A percentile compares a stretch with the other conserved stretches of the same genome.
Evolutionary conservation across 2,113 vertebrate species (phyloP).

Genomic region (Bathybates hornii): DNA sequence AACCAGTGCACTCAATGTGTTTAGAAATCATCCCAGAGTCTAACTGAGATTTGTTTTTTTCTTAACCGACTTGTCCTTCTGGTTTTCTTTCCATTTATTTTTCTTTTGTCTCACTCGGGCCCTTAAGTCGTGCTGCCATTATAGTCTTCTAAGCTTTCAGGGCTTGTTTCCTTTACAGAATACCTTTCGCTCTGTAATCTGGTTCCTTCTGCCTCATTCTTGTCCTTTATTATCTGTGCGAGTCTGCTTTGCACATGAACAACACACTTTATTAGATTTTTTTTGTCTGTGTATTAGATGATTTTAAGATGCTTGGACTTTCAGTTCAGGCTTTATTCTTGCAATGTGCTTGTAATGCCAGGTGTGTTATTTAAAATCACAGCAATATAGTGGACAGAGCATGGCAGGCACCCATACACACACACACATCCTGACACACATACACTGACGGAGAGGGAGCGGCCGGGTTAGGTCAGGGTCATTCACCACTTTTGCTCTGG

Average conservation of each 20-base stretch:
- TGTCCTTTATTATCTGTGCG: neutral
- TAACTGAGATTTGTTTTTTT: neutral
- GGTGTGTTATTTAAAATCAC: neutral
- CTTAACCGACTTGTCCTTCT: conserved; percentile 40
- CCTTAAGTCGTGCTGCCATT: conserved; percentile 25
- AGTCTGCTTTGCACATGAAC: neutral
- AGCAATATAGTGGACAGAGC: neutral
- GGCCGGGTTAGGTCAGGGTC: conserved; percentile 45
- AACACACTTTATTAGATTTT: neutral
- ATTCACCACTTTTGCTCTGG: conserved; percentile 38
- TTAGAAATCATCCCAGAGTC: neutral
- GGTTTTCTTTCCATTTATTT: conserved; percentile 28
- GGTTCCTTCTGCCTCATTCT: neutral
- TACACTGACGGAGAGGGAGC: neutral
- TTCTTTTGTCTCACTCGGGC: neutral
- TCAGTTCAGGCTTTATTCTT: neutral
- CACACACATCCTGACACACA: neutral
- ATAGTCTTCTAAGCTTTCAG: conserved; percentile 9
- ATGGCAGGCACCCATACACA: neutral
- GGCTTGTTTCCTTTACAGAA: conserved; percentile 33
- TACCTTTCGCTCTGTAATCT: conserved; percentile 20
- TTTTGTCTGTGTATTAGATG: neutral
- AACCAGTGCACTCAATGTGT: neutral
- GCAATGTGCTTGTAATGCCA: neutral
- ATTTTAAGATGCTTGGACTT: neutral